Base-by-base conservation (phyloP, 2,113 vertebrate species). In the Pseudonaja textilis region DNA sequence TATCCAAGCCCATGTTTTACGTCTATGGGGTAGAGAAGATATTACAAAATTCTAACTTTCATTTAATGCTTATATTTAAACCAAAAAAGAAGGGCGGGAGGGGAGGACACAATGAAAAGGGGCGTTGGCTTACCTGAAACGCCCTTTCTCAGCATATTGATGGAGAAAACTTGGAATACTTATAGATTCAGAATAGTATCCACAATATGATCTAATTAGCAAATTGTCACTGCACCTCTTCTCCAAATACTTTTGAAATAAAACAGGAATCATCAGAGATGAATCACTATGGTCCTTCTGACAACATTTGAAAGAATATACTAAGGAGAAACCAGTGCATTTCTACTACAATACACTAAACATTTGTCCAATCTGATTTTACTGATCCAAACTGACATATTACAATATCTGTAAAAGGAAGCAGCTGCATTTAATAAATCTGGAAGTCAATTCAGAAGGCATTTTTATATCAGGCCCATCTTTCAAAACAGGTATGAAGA, bases 241-340 rank as follows among this genome's bases (percentile, higher is more conserved):
- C 42, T 26, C 69, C n/a, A 88, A 34, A 39, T 25, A 26, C n/a
- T 26, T 92, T 92, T 45, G 88, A 81, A 92, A 89, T 55, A 92
- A 52, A 56, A n/a, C 12, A n/a, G 34, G 14, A 9, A 81, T 47
- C 87, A 81, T 85, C 64, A 8, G 54, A 92, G 3, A 81, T 81
- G 81, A 34, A 74, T 81, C n/a, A 69, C 14, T 52, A 25, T 14
- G 6, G n/a, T 22, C 39, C 1, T 42, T 55, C 55, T 57, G n/a
- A 42, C 9, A 45, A 42, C 25, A 81, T 39, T 61, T 89, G 52
- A 74, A 45, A 4, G 52, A 16, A 89, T 56, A 25, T 89, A 34
- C 50, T n/a, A 92, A 88, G 11, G 18, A 87, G 29, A 9, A 88
- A 74, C 4, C 4, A 42, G 34, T 26, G 12, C 55, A 64, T 92